A percentile compares a stretch with the other conserved stretches of the same genome.
Conservation (phyloP, 2,888 invertebrate species). For the Dicranocentrus wangi region DNA sequence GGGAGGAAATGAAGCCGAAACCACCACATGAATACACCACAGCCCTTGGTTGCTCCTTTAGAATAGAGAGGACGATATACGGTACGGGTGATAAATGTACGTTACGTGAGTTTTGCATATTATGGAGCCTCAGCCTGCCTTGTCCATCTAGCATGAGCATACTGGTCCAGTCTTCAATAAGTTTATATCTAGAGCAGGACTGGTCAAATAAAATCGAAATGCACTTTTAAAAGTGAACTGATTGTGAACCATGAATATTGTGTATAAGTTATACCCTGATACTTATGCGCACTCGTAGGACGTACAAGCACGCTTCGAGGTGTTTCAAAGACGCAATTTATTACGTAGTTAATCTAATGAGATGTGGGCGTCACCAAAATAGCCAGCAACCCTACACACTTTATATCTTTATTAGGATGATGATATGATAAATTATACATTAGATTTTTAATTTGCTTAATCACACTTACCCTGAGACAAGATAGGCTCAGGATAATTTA, state of each 20-base stretch:
- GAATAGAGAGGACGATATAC: not conserved
- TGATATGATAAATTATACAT: slow-evolving; percentile 2
- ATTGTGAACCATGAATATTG: too few relatives aligned
- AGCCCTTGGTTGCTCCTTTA: slow-evolving; percentile 8
- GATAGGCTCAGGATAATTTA: slow-evolving; percentile 4
- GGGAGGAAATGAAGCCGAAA: slow-evolving; percentile 21
- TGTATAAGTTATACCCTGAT: too few relatives aligned
- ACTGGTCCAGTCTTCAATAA: too few relatives aligned
- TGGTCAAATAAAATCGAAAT: too few relatives aligned
- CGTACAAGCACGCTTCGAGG: too few relatives aligned
- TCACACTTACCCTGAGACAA: not conserved
- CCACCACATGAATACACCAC: too few relatives aligned
- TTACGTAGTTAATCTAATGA: not conserved
- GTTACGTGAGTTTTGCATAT: not conserved
- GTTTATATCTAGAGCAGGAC: too few relatives aligned
- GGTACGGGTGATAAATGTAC: not conserved
- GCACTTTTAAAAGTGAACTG: too few relatives aligned
- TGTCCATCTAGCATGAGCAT: too few relatives aligned
- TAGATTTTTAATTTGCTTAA: slow-evolving; percentile 20
- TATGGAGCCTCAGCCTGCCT: too few relatives aligned
- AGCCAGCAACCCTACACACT: slow-evolving; percentile 1
- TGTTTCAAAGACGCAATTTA: too few relatives aligned
- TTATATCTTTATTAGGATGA: slow-evolving; percentile 20
- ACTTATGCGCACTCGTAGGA: too few relatives aligned
- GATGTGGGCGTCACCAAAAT: slow-evolving; percentile 16